Conservation (phyloP, 2,113 vertebrate genomes). For the Glaucomys volans region DNA sequence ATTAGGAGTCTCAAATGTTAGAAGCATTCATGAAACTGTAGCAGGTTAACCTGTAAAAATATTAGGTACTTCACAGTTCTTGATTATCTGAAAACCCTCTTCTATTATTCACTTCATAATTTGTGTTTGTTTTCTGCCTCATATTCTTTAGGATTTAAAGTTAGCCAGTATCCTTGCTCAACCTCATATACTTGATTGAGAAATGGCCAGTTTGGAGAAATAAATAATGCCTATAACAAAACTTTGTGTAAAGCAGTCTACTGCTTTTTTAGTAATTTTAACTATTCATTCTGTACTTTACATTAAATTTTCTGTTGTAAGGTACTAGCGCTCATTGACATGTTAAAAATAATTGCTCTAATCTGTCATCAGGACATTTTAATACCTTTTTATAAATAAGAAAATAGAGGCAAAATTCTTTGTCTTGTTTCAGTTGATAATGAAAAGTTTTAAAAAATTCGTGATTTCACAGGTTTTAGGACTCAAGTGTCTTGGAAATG, state of each 20-base stretch:
- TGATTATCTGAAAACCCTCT: background rate
- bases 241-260: background rate
- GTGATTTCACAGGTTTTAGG: background rate
- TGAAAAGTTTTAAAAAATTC: background rate
- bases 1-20: background rate
- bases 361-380: background rate
- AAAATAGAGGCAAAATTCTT: background rate
- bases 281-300: conserved; percentile 21
- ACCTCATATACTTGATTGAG: background rate
- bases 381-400: background rate
- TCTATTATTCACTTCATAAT: background rate
- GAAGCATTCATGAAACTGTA: background rate
- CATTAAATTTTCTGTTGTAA: conserved; percentile 4
- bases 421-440: background rate
- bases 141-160: background rate
- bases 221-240: background rate
- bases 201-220: background rate
- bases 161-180: background rate
- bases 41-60: background rate
- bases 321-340: background rate
- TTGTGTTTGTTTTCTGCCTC: background rate
- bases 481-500: background rate
- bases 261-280: background rate
- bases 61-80: background rate
- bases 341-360: conserved; percentile 23